Evolutionary conservation across 2,113 vertebrate species (phyloP).

Genomic region (Eolophus roseicapilla): DNA sequence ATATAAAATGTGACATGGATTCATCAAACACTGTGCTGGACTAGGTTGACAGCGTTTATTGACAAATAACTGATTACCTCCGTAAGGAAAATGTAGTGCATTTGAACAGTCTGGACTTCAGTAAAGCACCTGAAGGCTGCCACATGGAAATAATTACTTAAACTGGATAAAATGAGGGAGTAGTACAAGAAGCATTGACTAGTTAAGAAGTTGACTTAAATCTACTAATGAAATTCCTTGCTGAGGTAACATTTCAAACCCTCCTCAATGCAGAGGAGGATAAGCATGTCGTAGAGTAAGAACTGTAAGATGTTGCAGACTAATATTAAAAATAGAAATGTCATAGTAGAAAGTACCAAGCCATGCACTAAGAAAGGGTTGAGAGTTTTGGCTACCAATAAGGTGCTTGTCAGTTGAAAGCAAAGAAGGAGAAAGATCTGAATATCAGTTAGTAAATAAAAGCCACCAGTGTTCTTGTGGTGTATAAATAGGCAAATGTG

Average conservation of each 20-base stretch:
- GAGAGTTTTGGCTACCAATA: neutral
- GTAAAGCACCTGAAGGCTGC: neutral
- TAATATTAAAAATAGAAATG: neutral
- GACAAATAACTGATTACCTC: neutral
- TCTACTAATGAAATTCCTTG: neutral
- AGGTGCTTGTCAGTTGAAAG: slow-evolving; percentile 3
- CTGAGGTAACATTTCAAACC: neutral
- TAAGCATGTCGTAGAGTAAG: neutral
- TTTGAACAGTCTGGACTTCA: neutral
- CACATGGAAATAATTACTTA: neutral
- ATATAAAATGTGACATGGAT: neutral
- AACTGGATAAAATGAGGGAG: neutral
- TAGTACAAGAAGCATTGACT: neutral
- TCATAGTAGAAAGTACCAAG: neutral
- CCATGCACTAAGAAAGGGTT: neutral
- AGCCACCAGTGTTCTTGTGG: neutral
- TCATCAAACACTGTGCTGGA: neutral
- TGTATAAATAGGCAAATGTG: neutral
- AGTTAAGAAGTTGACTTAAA: neutral
- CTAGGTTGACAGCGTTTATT: neutral
- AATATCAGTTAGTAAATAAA: neutral
- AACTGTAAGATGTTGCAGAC: neutral
- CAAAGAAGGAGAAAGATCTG: slow-evolving; percentile 14
- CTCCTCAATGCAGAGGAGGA: neutral
- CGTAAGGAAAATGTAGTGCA: neutral